Base-by-base conservation (phyloP, 64 coral and sea anemone species). In the Porites australiensis region DNA sequence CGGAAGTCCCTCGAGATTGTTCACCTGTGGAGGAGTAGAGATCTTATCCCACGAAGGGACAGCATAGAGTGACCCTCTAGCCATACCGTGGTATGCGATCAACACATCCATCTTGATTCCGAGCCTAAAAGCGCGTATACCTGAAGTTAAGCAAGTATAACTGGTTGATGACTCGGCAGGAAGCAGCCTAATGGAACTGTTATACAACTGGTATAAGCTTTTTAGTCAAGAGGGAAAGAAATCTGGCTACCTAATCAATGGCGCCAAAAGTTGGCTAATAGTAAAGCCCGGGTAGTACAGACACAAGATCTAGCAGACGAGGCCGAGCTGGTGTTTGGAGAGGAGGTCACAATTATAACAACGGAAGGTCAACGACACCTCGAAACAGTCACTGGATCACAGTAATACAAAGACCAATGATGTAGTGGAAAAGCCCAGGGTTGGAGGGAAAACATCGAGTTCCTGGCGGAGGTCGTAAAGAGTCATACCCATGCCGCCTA, bases 201-300 rank as follows among this genome's bases (percentile, higher is more conserved):
- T 85, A 16, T 53, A 50, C 18, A 54, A 88, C 49, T 88, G 86
- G 86, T 88, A 72, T 69, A 74, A 73, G 43, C 45, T 16, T 5
- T 11, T 88, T 4, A 52, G 44, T 43, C 11, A 88, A 50, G 86
- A 88, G 60, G 86, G 86, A 50, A 47, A 59, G 20, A 88, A 73
- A 44, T 73, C 19, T 58, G 68, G 86, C 27, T 88, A 88, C 22
- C 19, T 88, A 2, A 69, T 88, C 13, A 88, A 88, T 74, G 86
- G 86, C 13, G 73, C 86, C 55, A 88, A 88, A 53, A 88, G 68
- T 44, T 88, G 86, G 86, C 86, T 72, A n/a, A n/a, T n/a, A n/a
- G n/a, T n/a, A n/a, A n/a, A n/a, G n/a, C n/a, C n/a, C n/a, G n/a
- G 13, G 72, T 87, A 50, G 58, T 60, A 6, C 70, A 87, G 64